Evolutionary conservation across 2,888 invertebrate genomes (phyloP).

Genomic region (Cosmia trapezina): DNA sequence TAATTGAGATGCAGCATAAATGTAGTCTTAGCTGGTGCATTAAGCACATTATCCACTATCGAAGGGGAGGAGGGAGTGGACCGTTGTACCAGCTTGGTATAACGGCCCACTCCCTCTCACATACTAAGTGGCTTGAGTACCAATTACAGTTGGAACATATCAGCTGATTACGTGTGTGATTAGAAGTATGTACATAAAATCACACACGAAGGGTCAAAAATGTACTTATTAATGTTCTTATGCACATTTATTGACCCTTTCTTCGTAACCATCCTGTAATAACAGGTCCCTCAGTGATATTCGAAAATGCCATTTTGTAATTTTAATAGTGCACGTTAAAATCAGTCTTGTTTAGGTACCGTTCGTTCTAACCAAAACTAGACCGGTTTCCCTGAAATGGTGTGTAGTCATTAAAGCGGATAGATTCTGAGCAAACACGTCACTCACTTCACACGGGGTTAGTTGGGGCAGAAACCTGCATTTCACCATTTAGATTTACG

Average conservation of each 20-base stretch:
- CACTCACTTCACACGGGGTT: not conserved
- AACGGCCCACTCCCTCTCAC: not conserved
- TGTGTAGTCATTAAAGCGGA: not conserved
- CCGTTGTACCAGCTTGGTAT: not conserved
- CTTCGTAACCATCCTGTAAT: not conserved
- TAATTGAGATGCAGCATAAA: constrained; percentile 18
- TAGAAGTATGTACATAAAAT: no score
- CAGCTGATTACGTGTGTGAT: no score
- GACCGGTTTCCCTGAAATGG: not conserved
- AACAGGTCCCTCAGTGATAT: not conserved
- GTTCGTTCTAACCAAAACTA: not conserved
- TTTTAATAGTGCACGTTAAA: no score
- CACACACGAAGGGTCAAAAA: no score
- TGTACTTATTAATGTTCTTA: no score
- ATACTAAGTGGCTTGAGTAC: not conserved
- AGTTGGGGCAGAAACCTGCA: not conserved
- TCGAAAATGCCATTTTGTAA: no score
- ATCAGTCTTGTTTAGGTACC: not conserved
- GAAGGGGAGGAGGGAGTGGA: not conserved
- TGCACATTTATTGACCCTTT: not conserved
- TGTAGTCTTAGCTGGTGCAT: not conserved
- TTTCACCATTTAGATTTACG: constrained; percentile 2
- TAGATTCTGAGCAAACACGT: not conserved
- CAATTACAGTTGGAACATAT: not conserved
- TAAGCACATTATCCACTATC: not conserved